Evolutionary conservation across 2,888 invertebrate species (phyloP), one percentile per base, ranked within the genome.

Genomic region (Elysia crispata): DNA sequence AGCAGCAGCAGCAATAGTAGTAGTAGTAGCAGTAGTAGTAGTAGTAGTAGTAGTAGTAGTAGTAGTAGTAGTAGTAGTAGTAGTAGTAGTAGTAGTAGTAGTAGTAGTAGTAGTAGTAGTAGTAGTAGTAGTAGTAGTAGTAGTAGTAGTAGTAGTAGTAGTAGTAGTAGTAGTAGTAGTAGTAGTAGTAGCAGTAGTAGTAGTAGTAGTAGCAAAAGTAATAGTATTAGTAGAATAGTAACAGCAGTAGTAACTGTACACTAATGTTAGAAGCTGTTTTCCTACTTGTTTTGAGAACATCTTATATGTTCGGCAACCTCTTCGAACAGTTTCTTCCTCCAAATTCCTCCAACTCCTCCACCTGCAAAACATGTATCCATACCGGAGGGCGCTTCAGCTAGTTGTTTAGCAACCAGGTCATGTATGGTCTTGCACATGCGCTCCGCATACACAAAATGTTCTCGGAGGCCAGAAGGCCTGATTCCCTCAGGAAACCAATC

Each of bases 231-330:
- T 73, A 73, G 54, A 23, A 54, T 73, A 54, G 41, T 41, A 41
- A 11, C 11, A 41, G 41, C 41, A 41, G 41, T 72, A 41, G 49
- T 11, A 20, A 5, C 50, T 20, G 73, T 73, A 50, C 50, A 73
- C 28, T 50, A 54, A 28, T 73, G 60, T 20, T 28, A 74, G 33
- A 6, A 41, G 11, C n/a, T 60, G 15, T 25, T 8, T n/a, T 3
- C 82, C 67, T 67, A 91, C 91, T 88, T 87, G 75, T 87, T 81
- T 20, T 90, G 90, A 76, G 86, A 89, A 79, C 86, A 86, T 8
- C 82, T 67, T 25, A 90, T 89, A 76, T 91, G 91, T 33, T 89
- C 85, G 1, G 89, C 82, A 5, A 90, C 87, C 80, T 90, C 90
- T 8, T 85, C 85, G 80, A 84, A 89, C n/a, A 90, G 82, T 57